Evolutionary conservation across 2,113 vertebrate genomes (phyloP).

Genomic region (Eudyptes chrysolophus): DNA sequence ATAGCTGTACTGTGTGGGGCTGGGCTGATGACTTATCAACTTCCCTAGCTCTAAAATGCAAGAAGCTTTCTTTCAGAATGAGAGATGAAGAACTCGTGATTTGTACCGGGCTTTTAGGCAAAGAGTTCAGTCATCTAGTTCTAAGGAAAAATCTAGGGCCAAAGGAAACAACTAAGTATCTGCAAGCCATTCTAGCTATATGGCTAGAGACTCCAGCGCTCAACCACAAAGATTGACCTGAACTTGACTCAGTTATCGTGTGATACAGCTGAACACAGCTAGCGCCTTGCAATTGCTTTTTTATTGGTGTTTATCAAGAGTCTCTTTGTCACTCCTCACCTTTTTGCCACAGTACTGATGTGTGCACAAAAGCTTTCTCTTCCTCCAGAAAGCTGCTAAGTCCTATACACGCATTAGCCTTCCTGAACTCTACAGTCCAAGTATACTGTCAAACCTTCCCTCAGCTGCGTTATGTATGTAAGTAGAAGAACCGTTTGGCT

Average conservation of each 20-base stretch:
- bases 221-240: not conserved
- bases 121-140: not conserved
- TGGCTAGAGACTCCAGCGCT: not conserved
- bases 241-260: not conserved
- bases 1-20: not conserved
- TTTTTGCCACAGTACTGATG: not conserved
- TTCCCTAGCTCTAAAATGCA: not conserved
- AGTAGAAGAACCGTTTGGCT: not conserved
- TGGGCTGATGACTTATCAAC: not conserved
- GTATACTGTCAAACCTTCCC: not conserved
- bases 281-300: not conserved
- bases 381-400: not conserved
- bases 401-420: rapidly evolving
- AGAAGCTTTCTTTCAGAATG: not conserved
- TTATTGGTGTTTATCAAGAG: not conserved
- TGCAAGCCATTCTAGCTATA: not conserved
- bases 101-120: not conserved
- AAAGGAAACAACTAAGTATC: not conserved
- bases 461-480: rapidly evolving
- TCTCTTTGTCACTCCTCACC: not conserved
- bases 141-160: not conserved
- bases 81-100: not conserved
- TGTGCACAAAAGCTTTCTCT: not conserved
- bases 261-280: not conserved
- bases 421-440: not conserved